Evolutionary conservation across 2,113 vertebrate species (phyloP).

Genomic region (Etia nguti): DNA sequence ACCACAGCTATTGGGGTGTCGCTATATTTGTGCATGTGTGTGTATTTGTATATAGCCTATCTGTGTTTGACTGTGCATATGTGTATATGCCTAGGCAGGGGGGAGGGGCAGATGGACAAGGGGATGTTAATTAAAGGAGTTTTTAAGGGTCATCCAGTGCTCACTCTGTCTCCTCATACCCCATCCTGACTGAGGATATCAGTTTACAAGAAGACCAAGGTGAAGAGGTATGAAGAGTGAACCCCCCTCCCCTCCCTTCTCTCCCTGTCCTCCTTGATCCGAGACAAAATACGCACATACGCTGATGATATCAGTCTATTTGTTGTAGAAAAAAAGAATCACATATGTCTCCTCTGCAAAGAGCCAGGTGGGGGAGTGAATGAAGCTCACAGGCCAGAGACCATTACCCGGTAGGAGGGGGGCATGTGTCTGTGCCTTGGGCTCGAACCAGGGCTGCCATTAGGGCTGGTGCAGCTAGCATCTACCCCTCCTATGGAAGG

Average conservation of each 20-base stretch:
- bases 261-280: slow-evolving; percentile 30
- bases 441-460: slow-evolving; percentile 91
- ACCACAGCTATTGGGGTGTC: slow-evolving; percentile 57
- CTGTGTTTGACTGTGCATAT: slow-evolving; percentile 33
- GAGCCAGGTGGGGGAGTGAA: slow-evolving; percentile 44
- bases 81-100: slow-evolving; percentile 30
- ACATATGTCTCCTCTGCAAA: slow-evolving; percentile 54
- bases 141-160: slow-evolving; percentile 35
- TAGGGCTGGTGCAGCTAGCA: slow-evolving; percentile 94
- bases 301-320: slow-evolving; percentile 68
- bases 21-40: slow-evolving; percentile 35
- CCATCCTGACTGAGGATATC: slow-evolving; percentile 33
- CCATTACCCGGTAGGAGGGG: slow-evolving; percentile 97
- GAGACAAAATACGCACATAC: slow-evolving; percentile 53
- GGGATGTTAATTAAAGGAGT: slow-evolving; percentile 45
- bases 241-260: neutral
- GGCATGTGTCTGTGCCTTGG: slow-evolving; percentile 98
- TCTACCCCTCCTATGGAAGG: slow-evolving; percentile 98
- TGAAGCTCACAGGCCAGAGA: slow-evolving; percentile 90
- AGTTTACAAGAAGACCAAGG: slow-evolving; percentile 44
- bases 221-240: slow-evolving; percentile 43
- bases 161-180: slow-evolving; percentile 43
- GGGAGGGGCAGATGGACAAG: slow-evolving; percentile 22
- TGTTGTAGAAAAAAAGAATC: slow-evolving; percentile 59
- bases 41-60: slow-evolving; percentile 17